Conservation (phyloP, 1,140 invertebrate species). For the Halyomorpha halys region DNA sequence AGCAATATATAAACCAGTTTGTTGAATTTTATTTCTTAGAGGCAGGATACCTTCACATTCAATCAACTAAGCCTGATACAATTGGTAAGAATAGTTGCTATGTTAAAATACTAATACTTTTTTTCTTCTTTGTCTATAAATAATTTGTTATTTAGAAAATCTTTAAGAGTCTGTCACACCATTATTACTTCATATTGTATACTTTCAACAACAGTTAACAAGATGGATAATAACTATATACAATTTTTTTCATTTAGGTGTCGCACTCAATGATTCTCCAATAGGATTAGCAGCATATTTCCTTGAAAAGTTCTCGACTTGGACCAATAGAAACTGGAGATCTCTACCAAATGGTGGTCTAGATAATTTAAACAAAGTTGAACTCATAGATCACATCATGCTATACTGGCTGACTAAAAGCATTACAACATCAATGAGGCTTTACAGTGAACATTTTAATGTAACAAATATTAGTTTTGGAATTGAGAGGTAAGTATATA, state of each 20-base stretch:
- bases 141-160: too few relatives aligned
- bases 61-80: conserved; percentile 84
- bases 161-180: too few relatives aligned
- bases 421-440: conserved; percentile 62
- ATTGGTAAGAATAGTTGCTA: conserved; percentile 47
- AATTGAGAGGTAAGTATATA: conserved; percentile 35
- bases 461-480: conserved; percentile 35
- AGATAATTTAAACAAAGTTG: conserved; percentile 52
- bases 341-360: conserved; percentile 56
- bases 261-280: conserved; percentile 50
- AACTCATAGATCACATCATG: conserved; percentile 80
- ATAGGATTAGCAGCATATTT: conserved; percentile 37
- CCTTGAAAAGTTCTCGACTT: conserved; percentile 60
- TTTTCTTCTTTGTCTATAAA: too few relatives aligned
- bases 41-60: conserved; percentile 70
- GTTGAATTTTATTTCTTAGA: conserved; percentile 49
- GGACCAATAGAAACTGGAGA: conserved; percentile 48
- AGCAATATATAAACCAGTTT: conserved; percentile 38
- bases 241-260: too few relatives aligned
- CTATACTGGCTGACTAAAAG: conserved; percentile 71
- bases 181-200: not conserved
- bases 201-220: conserved; percentile 13
- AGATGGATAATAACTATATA: not conserved
- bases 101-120: not conserved
- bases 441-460: conserved; percentile 58